phyloP scores from a whole-genome alignment of 2,797 vertebrate genomes.

The Sebastes matsubarae region DNA sequence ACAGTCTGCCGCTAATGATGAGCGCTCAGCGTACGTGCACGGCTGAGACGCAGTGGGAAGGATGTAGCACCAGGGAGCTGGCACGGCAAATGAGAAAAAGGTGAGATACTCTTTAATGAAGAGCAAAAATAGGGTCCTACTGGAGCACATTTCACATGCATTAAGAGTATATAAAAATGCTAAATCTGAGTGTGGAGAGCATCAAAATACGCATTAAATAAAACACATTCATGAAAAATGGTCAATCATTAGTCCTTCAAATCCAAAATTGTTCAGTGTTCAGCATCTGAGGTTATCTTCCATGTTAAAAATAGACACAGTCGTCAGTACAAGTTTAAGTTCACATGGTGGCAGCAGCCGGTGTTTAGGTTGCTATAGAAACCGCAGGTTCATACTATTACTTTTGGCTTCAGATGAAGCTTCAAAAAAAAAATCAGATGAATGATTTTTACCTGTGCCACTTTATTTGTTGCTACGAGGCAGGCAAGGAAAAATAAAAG shows the following conservation, averaged over 20 bases:
- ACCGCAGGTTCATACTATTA: conserved; percentile 79
- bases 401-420: conserved; percentile 66
- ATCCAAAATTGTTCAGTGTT: conserved; percentile 14
- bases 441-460: conserved; percentile 42
- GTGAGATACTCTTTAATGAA: conserved; percentile 56
- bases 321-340: conserved; percentile 62
- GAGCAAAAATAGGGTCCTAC: background rate
- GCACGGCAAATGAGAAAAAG: conserved; percentile 56
- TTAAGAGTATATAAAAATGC: background rate
- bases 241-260: background rate
- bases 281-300: conserved; percentile 43
- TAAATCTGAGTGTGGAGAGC: background rate
- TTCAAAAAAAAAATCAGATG: conserved; percentile 31
- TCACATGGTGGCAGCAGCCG: conserved; percentile 66
- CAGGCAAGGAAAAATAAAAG: background rate
- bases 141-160: background rate
- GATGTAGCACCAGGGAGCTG: conserved; percentile 37
- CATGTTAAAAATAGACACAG: conserved; percentile 67
- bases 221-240: background rate
- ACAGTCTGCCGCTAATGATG: conserved; percentile 73
- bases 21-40: conserved; percentile 28
- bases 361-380: conserved; percentile 84
- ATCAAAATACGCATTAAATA: background rate
- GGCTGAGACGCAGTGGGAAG: conserved; percentile 42
- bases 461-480: conserved; percentile 12